Base-by-base conservation (phyloP, 1,140 invertebrate genomes). In the Notospermus geniculatus region DNA sequence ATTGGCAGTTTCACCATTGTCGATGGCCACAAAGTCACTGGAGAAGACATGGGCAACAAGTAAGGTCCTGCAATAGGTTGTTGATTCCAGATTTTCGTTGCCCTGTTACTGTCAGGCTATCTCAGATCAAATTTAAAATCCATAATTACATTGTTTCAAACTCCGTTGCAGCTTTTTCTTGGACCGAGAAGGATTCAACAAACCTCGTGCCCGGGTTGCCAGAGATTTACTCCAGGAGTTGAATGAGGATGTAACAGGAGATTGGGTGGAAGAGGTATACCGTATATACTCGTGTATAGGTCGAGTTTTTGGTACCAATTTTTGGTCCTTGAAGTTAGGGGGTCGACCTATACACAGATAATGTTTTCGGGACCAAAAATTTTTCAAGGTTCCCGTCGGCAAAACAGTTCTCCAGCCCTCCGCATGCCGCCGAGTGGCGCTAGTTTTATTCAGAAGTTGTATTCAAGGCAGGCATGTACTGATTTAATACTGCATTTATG, bases 1-100 rank as follows among this genome's bases (percentile, higher is more conserved):
- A 90, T 98, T 72, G 94, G 95, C 60, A 89, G 91, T n/a, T 94
- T 98, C 69, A 97, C 94, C 0, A 93, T 98, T 69, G 88, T 97
- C 9, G 97, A 99, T 86, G 90, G 90, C 17, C 87, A 89, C 71
- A 90, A 88, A 72, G 71, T 80, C 5, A 63, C 68, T 25, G 90
- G 92, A 62, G 91, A 95, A 80, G 95, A 98, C 82, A 86, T 95
- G 64, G 94, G 93, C 27, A 90, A 89, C 69, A 97, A 97, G 91
- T 93, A 86, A 83, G 80, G 77, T 27, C n/a, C 9, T 36, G 15
- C 30, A 13, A 43, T 43, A 43, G 11, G 39, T 43, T 11, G 19
- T 43, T 11, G 11, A 43, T 11, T 13, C 39, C 39, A 13, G 39
- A 43, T 43, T 43, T 19, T 43, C 11, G 39, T 13, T 43, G 39